A percentile compares a stretch with the other conserved stretches of the same genome.
These are phyloP conservation scores for Heliconius hewitsoni DNA, from an alignment of 1,140 invertebrate species.

Conservation along the genomic window DNA sequence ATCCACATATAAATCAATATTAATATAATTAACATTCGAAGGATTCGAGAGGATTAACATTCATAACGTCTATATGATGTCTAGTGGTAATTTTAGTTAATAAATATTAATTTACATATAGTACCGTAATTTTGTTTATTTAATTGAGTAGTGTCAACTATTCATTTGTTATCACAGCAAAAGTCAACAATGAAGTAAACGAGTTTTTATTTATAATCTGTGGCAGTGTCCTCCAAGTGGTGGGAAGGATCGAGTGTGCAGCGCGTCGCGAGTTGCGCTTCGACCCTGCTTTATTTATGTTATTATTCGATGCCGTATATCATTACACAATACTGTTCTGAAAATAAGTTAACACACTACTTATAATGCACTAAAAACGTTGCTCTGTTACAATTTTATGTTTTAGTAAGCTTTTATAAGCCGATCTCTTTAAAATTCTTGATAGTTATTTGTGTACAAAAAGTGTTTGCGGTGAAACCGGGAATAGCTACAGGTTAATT, in stretches of 20 bases:
- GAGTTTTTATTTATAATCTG: constrained; percentile 27
- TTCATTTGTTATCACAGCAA: neutral
- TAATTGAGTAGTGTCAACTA: neutral
- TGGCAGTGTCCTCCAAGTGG: constrained; percentile 27
- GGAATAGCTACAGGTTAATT: constrained; percentile 31
- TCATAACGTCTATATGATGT: too few species aligned
- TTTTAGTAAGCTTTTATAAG: neutral
- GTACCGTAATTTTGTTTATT: neutral
- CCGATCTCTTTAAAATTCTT: neutral
- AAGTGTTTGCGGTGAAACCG: constrained; percentile 30
- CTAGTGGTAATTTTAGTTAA: neutral
- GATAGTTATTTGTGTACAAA: constrained; percentile 22
- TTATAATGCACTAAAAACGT: neutral
- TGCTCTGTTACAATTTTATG: neutral
- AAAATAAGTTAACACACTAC: neutral
- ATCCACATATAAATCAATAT: too few species aligned
- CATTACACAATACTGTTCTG: neutral
- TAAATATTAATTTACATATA: neutral
- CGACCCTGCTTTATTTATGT: constrained; percentile 31
- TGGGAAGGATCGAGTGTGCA: constrained; percentile 15
- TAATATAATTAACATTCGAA: too few species aligned
- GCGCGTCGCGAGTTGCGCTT: neutral
- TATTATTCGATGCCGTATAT: constrained; percentile 26
- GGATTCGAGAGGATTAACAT: too few species aligned
- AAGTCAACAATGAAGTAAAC: neutral